Percentiles rank a stretch among this genome's conserved stretches.
phyloP scores from a whole-genome alignment of 2,797 vertebrate genomes.

The Urocyon cinereoargenteus region DNA sequence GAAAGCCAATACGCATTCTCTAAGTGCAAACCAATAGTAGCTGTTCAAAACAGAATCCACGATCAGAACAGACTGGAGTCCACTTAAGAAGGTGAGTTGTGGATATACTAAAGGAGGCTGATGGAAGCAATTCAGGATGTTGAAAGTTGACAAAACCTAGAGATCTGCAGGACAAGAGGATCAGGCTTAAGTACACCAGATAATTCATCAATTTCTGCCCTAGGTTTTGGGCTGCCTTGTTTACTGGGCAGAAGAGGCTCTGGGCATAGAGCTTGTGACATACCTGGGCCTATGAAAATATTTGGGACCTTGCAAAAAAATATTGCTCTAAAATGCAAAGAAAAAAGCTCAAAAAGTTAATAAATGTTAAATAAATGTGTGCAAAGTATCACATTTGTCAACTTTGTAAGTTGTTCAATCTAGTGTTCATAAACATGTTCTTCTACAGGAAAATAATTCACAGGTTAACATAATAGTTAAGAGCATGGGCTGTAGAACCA shows the following conservation, averaged over 20 bases:
- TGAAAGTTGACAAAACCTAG: background rate
- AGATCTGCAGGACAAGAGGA: background rate
- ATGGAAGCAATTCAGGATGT: background rate
- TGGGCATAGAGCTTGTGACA: background rate
- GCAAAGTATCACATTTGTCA: background rate
- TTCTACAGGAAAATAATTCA: background rate
- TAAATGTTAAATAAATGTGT: background rate
- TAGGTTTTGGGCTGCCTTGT: background rate
- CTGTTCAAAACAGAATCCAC: background rate
- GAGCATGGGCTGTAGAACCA: background rate
- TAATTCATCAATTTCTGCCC: background rate
- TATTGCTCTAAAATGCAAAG: background rate
- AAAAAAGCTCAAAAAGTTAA: background rate
- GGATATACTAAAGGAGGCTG: background rate
- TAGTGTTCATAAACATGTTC: background rate
- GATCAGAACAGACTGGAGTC: background rate
- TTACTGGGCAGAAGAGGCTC: background rate
- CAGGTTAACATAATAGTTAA: background rate
- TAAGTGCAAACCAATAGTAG: background rate
- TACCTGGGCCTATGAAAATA: background rate
- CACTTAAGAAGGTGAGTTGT: background rate
- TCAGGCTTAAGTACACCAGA: background rate
- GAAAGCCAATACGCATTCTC: background rate
- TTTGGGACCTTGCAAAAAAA: background rate
- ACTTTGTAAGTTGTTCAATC: background rate